These are phyloP conservation scores for Gephyroberyx darwinii DNA, from an alignment of 2,797 vertebrate species.

Conservation along the genomic window DNA sequence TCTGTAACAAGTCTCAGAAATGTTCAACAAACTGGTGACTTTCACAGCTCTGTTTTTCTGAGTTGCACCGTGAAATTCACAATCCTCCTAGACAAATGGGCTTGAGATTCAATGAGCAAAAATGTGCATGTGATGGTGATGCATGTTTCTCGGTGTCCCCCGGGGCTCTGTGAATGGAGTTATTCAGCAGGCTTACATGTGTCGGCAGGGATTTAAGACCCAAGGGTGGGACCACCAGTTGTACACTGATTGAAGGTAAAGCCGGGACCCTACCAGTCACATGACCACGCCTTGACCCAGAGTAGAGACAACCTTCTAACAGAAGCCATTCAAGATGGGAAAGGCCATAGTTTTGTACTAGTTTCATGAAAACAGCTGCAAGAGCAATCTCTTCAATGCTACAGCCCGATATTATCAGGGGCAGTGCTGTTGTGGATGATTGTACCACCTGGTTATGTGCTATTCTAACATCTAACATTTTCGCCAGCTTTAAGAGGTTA, in stretches of 20 bases:
- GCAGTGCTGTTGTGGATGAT: background rate
- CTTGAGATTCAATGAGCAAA: constrained; percentile 52
- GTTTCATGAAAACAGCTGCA: background rate
- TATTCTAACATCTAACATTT: too few relatives aligned
- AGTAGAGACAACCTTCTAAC: background rate
- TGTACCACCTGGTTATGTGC: background rate
- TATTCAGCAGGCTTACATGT: constrained; percentile 55
- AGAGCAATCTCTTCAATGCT: background rate
- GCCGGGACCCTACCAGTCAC: constrained; percentile 14
- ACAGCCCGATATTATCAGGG: background rate
- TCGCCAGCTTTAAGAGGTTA: too few relatives aligned
- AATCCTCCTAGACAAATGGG: constrained; percentile 52
- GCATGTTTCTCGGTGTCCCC: constrained; percentile 38
- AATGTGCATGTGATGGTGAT: constrained; percentile 59
- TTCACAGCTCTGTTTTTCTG: constrained; percentile 27
- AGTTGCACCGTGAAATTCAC: constrained; percentile 39
- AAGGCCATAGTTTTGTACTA: background rate
- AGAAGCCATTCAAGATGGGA: background rate
- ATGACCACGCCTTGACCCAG: constrained; percentile 26
- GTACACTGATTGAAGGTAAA: constrained; percentile 14
- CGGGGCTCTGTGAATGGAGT: constrained; percentile 58
- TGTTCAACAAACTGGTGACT: constrained; percentile 23
- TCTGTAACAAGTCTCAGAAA: constrained; percentile 13
- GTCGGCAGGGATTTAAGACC: constrained; percentile 12
- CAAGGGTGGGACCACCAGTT: constrained; percentile 14